Evolutionary conservation across 2,113 vertebrate species (phyloP), one percentile per base, ranked within the genome.

Genomic region (Rallus limicola): DNA sequence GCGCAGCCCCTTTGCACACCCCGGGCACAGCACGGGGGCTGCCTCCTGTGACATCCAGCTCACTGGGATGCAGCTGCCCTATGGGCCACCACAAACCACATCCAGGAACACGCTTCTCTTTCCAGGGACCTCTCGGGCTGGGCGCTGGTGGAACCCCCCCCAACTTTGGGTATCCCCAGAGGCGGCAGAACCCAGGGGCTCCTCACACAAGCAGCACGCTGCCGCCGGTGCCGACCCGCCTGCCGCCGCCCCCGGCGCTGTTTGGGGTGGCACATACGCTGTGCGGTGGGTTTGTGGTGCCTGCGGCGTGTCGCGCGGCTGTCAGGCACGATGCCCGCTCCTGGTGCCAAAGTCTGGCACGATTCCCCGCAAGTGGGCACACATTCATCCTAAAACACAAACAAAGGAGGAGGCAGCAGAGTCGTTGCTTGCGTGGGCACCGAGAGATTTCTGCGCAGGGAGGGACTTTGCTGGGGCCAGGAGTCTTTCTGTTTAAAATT

Each of bases 401-500:
- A 92, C 95, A 87, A 50, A 74, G 74, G 80, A 80, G 93, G 90
- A 77, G 79, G 82, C 69, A 69, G 88, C 21, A 29, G n/a, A 70
- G 76, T n/a, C 3, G 2, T n/a, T 18, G 4, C 58, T 60, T 34
- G 83, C 0, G 75, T 90, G 83, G 92, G 96, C 2, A 1, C 69
- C 5, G 60, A 83, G 68, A 83, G 80, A 93, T 90, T 91, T 83
- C 72, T 63, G 79, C 10, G 14, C 29, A 33, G 10, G 46, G 38
- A 88, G 64, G 38, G 85, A 88, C 68, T 80, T 46, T 44, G 11
- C 44, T 67, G 46, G 78, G 86, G 78, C 92, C 63, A 62, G 58
- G 21, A 95, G 59, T 46, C 55, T 64, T 91, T 60, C 60, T 58
- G 60, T 78, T 94, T 88, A 76, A 95, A 95, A 95, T 88, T 53